Percentiles rank a stretch among this genome's conserved stretches.
phyloP scores from a whole-genome alignment of 2,113 vertebrate species.

The Antechinus flavipes region DNA sequence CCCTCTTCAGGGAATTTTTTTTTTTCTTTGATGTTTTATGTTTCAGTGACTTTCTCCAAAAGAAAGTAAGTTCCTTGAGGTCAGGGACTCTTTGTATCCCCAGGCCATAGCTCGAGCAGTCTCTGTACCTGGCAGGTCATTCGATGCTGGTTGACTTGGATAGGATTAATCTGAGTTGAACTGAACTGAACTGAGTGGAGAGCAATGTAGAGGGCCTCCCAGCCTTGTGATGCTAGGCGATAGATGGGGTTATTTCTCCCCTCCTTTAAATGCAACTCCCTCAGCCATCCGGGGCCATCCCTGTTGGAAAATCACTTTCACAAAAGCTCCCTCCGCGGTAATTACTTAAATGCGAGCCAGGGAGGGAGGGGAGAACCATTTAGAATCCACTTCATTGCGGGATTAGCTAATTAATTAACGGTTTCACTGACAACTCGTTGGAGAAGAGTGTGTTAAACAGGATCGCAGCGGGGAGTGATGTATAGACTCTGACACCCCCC shows the following conservation, averaged over 20 bases:
- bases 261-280: slow-evolving; percentile 80
- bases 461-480: slow-evolving; percentile 94
- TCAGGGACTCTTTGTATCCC: neutral
- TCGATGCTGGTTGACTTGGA: neutral
- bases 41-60: neutral
- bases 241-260: slow-evolving; percentile 16
- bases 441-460: slow-evolving; percentile 98
- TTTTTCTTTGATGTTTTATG: neutral
- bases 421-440: slow-evolving; percentile 98
- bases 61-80: neutral
- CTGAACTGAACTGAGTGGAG: neutral
- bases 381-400: slow-evolving; percentile 98
- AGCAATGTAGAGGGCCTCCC: neutral
- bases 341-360: slow-evolving; percentile 96
- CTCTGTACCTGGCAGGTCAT: neutral
- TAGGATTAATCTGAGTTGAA: neutral
- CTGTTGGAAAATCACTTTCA: slow-evolving; percentile 92
- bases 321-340: slow-evolving; percentile 96
- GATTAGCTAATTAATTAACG: slow-evolving; percentile 99
- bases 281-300: slow-evolving; percentile 81
- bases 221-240: neutral
- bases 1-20: neutral
- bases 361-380: slow-evolving; percentile 90
- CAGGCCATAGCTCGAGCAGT: neutral
- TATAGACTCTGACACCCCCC: slow-evolving; percentile 89